These are phyloP conservation scores for Ophraella communa DNA, from an alignment of 2,888 invertebrate genomes.

Conservation along the genomic window DNA sequence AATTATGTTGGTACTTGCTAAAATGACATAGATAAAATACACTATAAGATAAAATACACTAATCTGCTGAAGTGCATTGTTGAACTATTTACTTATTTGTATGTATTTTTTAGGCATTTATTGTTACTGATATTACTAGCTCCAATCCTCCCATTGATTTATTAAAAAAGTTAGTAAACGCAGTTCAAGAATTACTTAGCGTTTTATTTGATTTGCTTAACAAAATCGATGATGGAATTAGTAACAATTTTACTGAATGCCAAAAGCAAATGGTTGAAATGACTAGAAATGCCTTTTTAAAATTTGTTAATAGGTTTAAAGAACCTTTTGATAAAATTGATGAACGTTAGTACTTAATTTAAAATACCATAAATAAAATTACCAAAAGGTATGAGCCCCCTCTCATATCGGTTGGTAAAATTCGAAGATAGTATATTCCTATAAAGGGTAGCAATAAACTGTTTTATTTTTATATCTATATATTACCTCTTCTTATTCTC, in stretches of 20 bases:
- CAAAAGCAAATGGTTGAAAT: neutral
- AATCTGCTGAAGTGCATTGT: too few relatives aligned
- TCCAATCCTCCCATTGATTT: neutral
- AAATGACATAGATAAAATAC: too few relatives aligned
- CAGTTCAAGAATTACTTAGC: neutral
- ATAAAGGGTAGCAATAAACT: too few relatives aligned
- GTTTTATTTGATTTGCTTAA: neutral
- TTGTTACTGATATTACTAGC: neutral
- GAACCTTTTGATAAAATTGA: neutral
- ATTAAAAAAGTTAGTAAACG: neutral
- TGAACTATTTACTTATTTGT: neutral
- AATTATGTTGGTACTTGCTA: too few relatives aligned
- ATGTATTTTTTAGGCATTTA: neutral
- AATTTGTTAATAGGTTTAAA: neutral
- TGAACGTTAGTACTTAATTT: neutral
- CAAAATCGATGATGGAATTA: neutral
- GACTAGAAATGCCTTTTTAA: neutral
- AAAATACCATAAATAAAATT: neutral
- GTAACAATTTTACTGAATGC: neutral
- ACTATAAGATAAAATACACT: too few relatives aligned
- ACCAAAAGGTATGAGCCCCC: too few relatives aligned
- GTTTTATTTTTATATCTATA: too few relatives aligned
- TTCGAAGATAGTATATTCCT: too few relatives aligned
- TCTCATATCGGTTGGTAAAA: too few relatives aligned
- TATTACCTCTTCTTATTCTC: too few relatives aligned